Conservation (phyloP, 2,888 invertebrate species). For the Noctua janthina region DNA sequence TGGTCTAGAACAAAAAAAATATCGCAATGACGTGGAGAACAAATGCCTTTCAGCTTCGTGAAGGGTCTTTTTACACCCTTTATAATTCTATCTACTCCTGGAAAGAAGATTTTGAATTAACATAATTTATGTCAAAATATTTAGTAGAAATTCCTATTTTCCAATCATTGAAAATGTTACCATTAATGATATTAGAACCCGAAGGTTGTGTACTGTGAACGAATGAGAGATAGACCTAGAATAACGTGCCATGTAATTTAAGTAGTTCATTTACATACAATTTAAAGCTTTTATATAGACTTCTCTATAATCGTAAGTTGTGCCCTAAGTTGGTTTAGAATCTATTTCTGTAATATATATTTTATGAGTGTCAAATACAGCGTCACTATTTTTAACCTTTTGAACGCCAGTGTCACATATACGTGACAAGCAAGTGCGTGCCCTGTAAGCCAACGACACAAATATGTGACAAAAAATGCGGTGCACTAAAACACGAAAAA, state of each 20-base stretch:
- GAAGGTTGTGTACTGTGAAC: conserved; percentile 70
- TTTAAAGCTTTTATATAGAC: conserved; percentile 5
- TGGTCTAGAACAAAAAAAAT: no score
- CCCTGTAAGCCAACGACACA: no score
- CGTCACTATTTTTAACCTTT: not conserved
- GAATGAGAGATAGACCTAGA: conserved; percentile 48
- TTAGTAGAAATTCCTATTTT: not conserved
- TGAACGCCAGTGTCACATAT: no score
- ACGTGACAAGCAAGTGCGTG: no score
- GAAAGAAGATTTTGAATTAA: not conserved
- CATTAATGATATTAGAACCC: conserved; percentile 50
- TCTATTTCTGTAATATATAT: not conserved
- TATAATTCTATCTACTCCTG: not conserved
- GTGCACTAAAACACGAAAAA: no score
- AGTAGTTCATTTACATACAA: conserved; percentile 39
- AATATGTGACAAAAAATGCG: no score
- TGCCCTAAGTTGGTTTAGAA: not conserved
- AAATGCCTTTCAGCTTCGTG: no score
- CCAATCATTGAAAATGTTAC: conserved; percentile 36
- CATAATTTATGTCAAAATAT: not conserved
- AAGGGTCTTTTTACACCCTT: no score
- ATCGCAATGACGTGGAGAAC: no score
- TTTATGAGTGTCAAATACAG: not conserved
- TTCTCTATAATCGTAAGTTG: conserved; percentile 9
- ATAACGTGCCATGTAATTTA: conserved; percentile 59